phyloP scores from a whole-genome alignment of 2,888 invertebrate species.

The Heliconius sara region DNA sequence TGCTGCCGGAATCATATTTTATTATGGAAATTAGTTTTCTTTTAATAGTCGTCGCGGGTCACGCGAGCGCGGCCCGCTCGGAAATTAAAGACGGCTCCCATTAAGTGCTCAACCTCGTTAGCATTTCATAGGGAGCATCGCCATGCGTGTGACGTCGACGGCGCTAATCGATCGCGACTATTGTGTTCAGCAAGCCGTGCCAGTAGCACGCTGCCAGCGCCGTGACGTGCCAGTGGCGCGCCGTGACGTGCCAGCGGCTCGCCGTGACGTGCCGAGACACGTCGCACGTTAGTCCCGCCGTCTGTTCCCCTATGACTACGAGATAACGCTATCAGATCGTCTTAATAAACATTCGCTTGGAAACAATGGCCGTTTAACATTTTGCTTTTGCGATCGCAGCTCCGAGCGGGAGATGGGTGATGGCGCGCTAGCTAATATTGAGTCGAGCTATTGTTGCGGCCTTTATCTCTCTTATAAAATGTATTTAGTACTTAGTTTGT shows the following conservation, averaged over 20 bases:
- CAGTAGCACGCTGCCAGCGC: constrained; percentile 47
- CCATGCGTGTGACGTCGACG: constrained; percentile 48
- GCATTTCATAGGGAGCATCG: constrained; percentile 55
- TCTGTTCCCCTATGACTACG: constrained; percentile 72
- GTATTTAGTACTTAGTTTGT: constrained; percentile 28
- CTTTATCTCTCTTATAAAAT: constrained; percentile 34
- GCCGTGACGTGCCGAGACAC: constrained; percentile 52
- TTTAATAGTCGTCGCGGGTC: constrained; percentile 75
- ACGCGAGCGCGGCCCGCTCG: constrained; percentile 72
- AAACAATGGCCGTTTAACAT: constrained; percentile 79
- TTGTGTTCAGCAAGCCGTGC: constrained; percentile 60
- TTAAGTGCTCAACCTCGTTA: constrained; percentile 65
- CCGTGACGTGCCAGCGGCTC: constrained; percentile 51
- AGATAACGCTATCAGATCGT: constrained; percentile 79
- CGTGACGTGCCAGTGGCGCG: constrained; percentile 50
- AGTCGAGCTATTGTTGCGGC: constrained; percentile 61
- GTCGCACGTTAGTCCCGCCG: constrained; percentile 76
- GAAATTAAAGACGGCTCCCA: constrained; percentile 69
- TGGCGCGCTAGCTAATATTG: constrained; percentile 63
- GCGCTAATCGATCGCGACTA: constrained; percentile 75
- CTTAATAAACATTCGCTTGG: constrained; percentile 81
- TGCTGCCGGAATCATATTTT: constrained; percentile 70
- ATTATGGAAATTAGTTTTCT: constrained; percentile 81
- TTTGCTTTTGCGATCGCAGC: constrained; percentile 62
- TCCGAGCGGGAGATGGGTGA: constrained; percentile 57